phyloP scores from a whole-genome alignment of 2,797 vertebrate species.

The Leucoraja ocellata region DNA sequence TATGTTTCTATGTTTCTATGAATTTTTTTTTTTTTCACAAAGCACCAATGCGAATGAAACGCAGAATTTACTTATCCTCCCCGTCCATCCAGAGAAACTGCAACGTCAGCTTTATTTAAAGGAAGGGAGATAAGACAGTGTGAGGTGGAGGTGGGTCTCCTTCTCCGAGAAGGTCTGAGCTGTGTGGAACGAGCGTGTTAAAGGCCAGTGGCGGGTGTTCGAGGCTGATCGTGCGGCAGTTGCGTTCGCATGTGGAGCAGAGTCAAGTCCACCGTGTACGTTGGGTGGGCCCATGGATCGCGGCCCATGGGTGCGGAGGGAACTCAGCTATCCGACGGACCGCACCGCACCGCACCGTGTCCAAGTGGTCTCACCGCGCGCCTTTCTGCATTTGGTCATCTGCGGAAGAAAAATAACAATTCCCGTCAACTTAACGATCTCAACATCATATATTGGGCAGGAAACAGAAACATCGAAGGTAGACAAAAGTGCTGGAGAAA shows the following conservation, averaged over 20 bases:
- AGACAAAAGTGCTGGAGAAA: too few species aligned
- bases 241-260: background rate
- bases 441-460: background rate
- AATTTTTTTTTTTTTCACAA: too few species aligned
- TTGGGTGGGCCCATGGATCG: background rate
- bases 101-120: background rate
- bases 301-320: background rate
- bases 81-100: too few species aligned
- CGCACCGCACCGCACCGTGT: background rate
- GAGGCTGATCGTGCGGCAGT: background rate
- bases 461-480: too few species aligned
- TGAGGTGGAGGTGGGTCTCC: background rate
- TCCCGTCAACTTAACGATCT: background rate
- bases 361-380: background rate
- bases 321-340: background rate
- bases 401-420: background rate
- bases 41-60: background rate
- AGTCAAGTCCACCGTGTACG: background rate
- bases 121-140: background rate
- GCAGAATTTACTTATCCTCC: background rate
- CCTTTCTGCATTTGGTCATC: background rate
- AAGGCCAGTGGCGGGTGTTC: background rate
- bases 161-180: background rate
- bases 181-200: background rate
- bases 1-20: too few species aligned